Base-by-base conservation (phyloP, 2,888 invertebrate species). In the Brachypterus glaber region DNA sequence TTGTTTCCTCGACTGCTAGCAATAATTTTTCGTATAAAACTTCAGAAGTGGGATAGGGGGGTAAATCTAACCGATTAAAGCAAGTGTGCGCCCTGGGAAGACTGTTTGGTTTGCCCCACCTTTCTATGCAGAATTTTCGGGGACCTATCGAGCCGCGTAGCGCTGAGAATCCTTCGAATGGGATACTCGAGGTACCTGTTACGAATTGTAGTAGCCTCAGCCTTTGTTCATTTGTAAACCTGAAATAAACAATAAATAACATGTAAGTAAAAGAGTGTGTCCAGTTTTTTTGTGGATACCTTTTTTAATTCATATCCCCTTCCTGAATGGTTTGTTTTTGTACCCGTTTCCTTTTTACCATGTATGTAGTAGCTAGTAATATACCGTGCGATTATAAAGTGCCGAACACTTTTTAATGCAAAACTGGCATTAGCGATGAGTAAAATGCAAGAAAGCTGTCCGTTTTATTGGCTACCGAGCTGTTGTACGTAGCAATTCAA, bases 121-220 rank as follows among this genome's bases (percentile, higher is more conserved):
- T 92, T 66, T 96, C 95, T 53, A 95, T 87, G 69, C 93, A 95
- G 71, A 95, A 96, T 53, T 92, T 85, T 11, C 95, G 74, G 25
- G 93, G 93, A 1, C 96, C 96, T 30, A 92, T 93, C 4, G 91
- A 92, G 37, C 97, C 97, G 27, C 96, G 74, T 39, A 97, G 69
- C 2, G 95, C 95, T 0, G 91, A 75, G 69, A 97, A 97, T 1
- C 97, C 97, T 64, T 97, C 96, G 65, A 92, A 96, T 0, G 97
- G 97, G 55, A 97, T 90, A 54, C 92, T 93, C 0, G 95, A 93
- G 0, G 96, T 96, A 29, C 97, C 97, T 5, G 97, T 97, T 43
- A 97, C 96, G 69, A 97, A 97, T 68, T 95, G 92, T 21, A 97
- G 73, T 40, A 97, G 71, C 29, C 95, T 77, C 13, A 97, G 71